phyloP scores from a whole-genome alignment of 2,888 invertebrate species.

The Spicauda simplicius region DNA sequence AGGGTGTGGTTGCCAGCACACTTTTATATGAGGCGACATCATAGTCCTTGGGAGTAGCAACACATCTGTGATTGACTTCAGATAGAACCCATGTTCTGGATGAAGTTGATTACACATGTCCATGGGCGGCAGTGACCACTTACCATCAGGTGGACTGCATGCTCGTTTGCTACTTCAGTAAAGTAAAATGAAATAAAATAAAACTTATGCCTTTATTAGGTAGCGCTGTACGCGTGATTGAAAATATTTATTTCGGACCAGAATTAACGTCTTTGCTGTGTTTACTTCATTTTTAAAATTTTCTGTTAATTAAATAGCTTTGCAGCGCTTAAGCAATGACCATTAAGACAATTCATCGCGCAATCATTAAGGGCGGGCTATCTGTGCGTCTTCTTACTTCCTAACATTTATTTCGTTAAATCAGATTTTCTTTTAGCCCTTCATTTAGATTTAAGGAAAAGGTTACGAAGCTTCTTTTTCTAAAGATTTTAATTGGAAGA shows the following conservation, averaged over 20 bases:
- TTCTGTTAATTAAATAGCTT: background rate
- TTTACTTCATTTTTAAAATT: background rate
- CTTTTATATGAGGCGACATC: too few relatives aligned
- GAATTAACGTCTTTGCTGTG: background rate
- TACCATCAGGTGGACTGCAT: too few relatives aligned
- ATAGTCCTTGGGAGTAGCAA: too few relatives aligned
- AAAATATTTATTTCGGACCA: background rate
- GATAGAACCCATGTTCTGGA: too few relatives aligned
- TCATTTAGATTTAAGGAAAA: background rate
- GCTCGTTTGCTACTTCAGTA: too few relatives aligned
- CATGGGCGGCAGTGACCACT: too few relatives aligned
- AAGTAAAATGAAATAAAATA: too few relatives aligned
- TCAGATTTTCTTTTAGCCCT: background rate
- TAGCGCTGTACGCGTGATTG: background rate
- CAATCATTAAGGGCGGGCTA: background rate
- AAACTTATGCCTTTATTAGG: too few relatives aligned
- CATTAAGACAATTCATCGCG: slow-evolving; percentile 10
- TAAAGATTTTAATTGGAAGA: background rate
- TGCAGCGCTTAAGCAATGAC: background rate
- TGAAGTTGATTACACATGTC: too few relatives aligned
- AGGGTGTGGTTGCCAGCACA: too few relatives aligned
- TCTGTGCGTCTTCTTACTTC: background rate
- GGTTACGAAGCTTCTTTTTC: background rate
- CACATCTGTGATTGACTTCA: too few relatives aligned
- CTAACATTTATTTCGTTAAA: background rate